These are phyloP conservation scores for Scrobipalpa costella DNA, from an alignment of 2,888 invertebrate species.

Conservation along the genomic window DNA sequence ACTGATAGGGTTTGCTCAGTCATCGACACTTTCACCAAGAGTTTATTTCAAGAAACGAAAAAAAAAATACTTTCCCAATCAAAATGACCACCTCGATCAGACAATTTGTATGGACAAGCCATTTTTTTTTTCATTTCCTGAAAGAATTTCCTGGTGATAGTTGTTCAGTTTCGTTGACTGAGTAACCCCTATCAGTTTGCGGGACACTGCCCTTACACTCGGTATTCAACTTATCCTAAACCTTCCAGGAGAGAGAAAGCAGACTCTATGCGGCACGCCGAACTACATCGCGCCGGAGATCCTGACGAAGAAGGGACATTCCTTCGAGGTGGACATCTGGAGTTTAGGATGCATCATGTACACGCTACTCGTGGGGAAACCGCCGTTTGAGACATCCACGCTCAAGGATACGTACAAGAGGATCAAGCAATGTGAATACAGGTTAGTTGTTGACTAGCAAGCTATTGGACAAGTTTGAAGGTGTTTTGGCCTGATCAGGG, in stretches of 20 bases:
- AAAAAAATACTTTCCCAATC: too few species aligned
- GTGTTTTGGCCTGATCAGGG: too few species aligned
- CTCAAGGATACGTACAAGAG: constrained; percentile 97
- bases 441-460: constrained; percentile 55
- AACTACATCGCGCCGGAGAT: constrained; percentile 99
- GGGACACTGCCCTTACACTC: neutral
- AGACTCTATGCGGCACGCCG: constrained; percentile 99
- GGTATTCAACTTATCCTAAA: neutral
- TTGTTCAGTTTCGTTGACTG: too few species aligned
- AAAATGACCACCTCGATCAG: too few species aligned
- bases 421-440: constrained; percentile 97
- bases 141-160: too few species aligned
- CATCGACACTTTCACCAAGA: too few species aligned
- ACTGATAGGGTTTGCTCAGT: too few species aligned
- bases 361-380: constrained; percentile 97
- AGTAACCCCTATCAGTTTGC: too few species aligned
- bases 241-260: constrained; percentile 84
- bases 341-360: constrained; percentile 99
- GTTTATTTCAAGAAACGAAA: too few species aligned
- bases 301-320: constrained; percentile 97
- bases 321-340: constrained; percentile 99
- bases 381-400: constrained; percentile 98
- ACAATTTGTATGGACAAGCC: too few species aligned
- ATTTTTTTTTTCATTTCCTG: too few species aligned
- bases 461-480: neutral